Conservation (phyloP, 2,888 invertebrate species). For the Linnaemya tessellans region DNA sequence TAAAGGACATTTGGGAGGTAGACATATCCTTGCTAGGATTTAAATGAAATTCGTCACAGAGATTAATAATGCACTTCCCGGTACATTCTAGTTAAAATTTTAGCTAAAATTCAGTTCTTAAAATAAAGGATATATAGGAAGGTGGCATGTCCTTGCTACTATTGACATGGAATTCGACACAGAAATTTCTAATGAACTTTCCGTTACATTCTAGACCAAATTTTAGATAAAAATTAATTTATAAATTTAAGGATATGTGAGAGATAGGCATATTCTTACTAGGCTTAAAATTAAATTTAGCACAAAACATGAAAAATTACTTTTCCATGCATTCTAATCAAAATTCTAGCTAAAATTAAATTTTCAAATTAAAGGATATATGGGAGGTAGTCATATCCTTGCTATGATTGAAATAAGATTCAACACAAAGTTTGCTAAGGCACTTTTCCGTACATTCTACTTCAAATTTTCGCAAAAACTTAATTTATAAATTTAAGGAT, state of each 20-base stretch:
- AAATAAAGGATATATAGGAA: not conserved
- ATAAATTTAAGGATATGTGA: not conserved
- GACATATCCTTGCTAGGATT: not conserved
- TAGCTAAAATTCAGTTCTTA: not conserved
- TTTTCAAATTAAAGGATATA: not conserved
- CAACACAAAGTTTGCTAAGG: not conserved
- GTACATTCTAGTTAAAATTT: not conserved
- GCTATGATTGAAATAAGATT: not conserved
- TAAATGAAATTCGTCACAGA: not conserved
- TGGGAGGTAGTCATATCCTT: not conserved
- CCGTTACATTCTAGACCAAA: not conserved
- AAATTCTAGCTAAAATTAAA: not conserved
- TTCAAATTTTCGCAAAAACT: not conserved
- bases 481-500: not conserved
- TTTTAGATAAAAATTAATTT: not conserved
- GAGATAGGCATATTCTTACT: not conserved
- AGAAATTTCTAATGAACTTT: not conserved
- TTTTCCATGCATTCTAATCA: not conserved
- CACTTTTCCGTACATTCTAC: not conserved
- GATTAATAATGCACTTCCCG: not conserved
- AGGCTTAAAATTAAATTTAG: not conserved
- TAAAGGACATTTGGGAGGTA: not conserved
- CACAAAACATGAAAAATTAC: not conserved
- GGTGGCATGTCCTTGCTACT: not conserved
- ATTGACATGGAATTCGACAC: not conserved